Percentiles rank a stretch among this genome's conserved stretches.
Evolutionary conservation across 2,113 vertebrate genomes (phyloP).

Genomic region (Micronycteris hirsuta): DNA sequence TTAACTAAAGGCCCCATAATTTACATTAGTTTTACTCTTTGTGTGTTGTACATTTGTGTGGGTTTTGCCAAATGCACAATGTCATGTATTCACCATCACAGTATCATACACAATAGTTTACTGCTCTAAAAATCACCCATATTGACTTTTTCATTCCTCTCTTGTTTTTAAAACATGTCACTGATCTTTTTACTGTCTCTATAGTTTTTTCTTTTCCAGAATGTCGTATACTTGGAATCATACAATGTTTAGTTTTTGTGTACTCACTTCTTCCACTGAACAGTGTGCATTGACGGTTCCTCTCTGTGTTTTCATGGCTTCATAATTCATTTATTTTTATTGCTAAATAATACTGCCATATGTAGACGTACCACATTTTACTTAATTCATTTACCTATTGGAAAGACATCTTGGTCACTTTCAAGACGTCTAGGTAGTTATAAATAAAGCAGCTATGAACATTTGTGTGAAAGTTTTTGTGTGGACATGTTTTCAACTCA

Average conservation of each 20-base stretch:
- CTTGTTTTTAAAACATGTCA: background rate
- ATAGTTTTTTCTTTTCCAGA: background rate
- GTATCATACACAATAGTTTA: background rate
- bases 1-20: background rate
- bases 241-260: background rate
- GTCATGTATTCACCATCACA: background rate
- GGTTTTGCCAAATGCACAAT: background rate
- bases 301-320: background rate
- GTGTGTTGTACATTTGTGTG: background rate
- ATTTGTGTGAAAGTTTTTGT: background rate
- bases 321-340: background rate
- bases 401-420: background rate
- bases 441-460: background rate
- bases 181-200: background rate
- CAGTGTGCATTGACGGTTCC: background rate
- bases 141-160: background rate
- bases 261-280: background rate
- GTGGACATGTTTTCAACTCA: background rate
- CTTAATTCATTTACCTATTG: background rate
- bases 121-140: background rate
- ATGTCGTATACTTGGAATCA: background rate
- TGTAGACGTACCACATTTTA: background rate
- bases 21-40: background rate
- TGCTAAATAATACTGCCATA: background rate
- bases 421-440: background rate